Base-by-base conservation (phyloP, 2,113 vertebrate species). In the Verasper variegatus region DNA sequence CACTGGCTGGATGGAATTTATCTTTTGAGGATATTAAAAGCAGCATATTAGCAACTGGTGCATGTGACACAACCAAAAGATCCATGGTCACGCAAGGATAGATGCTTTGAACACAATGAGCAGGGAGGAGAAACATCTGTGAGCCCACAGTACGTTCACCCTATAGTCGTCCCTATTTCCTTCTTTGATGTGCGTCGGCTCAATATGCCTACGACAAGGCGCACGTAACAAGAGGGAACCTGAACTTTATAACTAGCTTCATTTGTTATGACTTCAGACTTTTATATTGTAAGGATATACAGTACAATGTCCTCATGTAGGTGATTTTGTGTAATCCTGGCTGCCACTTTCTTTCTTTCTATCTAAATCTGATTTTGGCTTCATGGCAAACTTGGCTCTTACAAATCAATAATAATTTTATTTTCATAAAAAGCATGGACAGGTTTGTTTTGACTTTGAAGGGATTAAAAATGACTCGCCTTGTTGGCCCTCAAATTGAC, bases 1-100 rank as follows among this genome's bases (percentile, higher is more conserved):
- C 86, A 89, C 63, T 92, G 90, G 24, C 57, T 88, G 73, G 81
- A 67, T 89, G 90, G 91, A 93, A 93, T 93, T 87, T 84, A 81
- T 88, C 91, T 91, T 93, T 87, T 91, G 85, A 93, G 90, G 84
- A 83, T 89, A 88, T 89, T 68, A 90, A 88, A 90, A 71, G 82
- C 75, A 83, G 77, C 85, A 88, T 81, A 87, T 90, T 87, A 90
- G 86, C 85, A 89, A 89, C 70, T 84, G 89, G 78, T 88, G 89
- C 90, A 23, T 92, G 84, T 76, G 80, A 75, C 40, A 59, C 54
- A 68, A 70, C 86, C 80, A 84, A 82, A 51, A 84, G 80, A 81
- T 68, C 57, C 3, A 58, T 49, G 65, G 76, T 89, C 88, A 90
- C 4, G 85, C 77, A 85, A 85, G 31, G 81, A 87, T 79, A 52